Base-by-base conservation (phyloP, 2,797 vertebrate species). In the Botia almorhae region DNA sequence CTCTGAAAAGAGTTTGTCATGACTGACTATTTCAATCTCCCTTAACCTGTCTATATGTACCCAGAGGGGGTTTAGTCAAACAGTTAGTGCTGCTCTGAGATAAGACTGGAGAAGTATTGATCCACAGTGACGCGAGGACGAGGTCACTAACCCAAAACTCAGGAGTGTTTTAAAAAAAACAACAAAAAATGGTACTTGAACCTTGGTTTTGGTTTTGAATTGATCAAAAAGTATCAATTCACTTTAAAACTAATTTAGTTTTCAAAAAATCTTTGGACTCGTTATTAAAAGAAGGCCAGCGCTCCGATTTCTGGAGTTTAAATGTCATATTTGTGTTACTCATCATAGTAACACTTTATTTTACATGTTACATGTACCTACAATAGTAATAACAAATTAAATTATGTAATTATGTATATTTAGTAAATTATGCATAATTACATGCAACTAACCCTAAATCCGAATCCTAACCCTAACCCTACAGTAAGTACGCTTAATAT, bases 71-170 rank as follows among this genome's bases (percentile, higher is more conserved):
- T 94, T 95, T 93, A 96, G 96, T 95, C 95, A 97, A 99, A 99
- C 96, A 98, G 90, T 85, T 91, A 88, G 90, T 93, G 94, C 92
- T 92, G 91, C 90, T 90, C 88, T 92, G 94, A 94, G 97, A 98
- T 98, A 98, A 98, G 96, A 94, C 94, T 90, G 93, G 94, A 94
- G 95, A 95, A 95, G 93, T 95, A 99, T 99, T 88, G 97, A 99
- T 99, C 92, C 84, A 86, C 89, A 90, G 88, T 90, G 91, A 93
- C 88, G 84, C 81, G 87, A 86, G 86, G 88, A 88, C 78, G 84
- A 87, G 78, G 89, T 87, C 82, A 81, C 73, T 76, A 69, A 81
- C 84, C 77, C 65, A 85, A 87, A 88, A 82, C 76, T 19, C 76
- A 71, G 19, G 17, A 21, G 60, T 63, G 39, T 39, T 51, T 56